Conservation (phyloP, 2,113 vertebrate species). For the Marmota flaviventris region DNA sequence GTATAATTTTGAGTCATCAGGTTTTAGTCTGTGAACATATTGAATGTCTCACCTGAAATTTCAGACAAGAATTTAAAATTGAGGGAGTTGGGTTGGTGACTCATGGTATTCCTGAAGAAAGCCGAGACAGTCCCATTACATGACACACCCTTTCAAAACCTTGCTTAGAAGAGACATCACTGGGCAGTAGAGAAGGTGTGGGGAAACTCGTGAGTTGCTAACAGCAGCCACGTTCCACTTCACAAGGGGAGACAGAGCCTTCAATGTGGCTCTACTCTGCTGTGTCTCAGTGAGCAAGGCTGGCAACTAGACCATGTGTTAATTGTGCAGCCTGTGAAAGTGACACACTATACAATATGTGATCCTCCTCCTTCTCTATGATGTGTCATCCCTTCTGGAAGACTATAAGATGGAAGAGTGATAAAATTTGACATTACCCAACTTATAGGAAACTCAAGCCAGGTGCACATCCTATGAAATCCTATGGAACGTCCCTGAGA, state of each 20-base stretch:
- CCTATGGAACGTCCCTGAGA: constrained; percentile 53
- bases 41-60: not conserved
- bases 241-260: constrained; percentile 38
- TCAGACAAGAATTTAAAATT: constrained; percentile 13
- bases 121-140: not conserved
- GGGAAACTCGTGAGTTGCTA: not conserved
- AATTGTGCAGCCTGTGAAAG: not conserved
- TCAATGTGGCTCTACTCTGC: constrained; percentile 17
- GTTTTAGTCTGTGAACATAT: not conserved
- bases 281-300: not conserved
- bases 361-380: not conserved
- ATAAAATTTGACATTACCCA: not conserved
- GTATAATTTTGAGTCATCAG: not conserved
- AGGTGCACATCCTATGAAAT: constrained; percentile 30
- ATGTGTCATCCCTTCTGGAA: not conserved
- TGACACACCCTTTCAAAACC: not conserved
- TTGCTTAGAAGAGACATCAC: not conserved
- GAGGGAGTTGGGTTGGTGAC: not conserved
- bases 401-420: constrained; percentile 24
- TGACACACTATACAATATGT: not conserved
- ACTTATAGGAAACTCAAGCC: not conserved
- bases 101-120: not conserved
- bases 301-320: constrained; percentile 38
- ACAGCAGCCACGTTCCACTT: constrained; percentile 56
- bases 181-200: constrained; percentile 3